Percentiles rank a stretch among this genome's conserved stretches.
Evolutionary conservation across 2,113 vertebrate genomes (phyloP).

Genomic region (Actenoides hombroni): DNA sequence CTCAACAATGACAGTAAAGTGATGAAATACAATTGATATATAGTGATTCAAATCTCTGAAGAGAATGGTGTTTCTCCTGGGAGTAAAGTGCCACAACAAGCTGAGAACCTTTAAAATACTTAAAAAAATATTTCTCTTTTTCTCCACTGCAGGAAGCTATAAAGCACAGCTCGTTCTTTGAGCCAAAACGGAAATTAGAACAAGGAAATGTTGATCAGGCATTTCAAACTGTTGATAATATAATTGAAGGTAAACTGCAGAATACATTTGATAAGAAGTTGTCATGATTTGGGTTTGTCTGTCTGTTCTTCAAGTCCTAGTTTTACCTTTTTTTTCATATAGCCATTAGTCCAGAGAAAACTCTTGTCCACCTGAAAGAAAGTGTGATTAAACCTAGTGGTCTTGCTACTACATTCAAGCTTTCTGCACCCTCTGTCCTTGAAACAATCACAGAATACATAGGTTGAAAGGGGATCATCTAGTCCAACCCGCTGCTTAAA

Average conservation of each 20-base stretch:
- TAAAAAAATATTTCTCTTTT: not conserved
- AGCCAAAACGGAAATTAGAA: slow-evolving; percentile 68
- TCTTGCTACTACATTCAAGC: not conserved
- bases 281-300: not conserved
- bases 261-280: not conserved
- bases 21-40: not conserved
- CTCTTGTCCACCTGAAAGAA: not conserved
- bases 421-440: not conserved
- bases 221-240: slow-evolving; percentile 71
- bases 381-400: not conserved
- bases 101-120: not conserved
- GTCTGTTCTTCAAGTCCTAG: not conserved
- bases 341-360: not conserved
- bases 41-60: not conserved
- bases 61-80: not conserved
- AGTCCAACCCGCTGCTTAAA: not conserved
- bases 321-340: not conserved
- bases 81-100: not conserved
- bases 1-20: not conserved
- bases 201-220: slow-evolving; percentile 72
- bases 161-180: slow-evolving; percentile 71
- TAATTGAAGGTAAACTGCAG: slow-evolving; percentile 73
- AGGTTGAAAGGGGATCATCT: not conserved
- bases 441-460: not conserved
- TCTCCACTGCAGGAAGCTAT: slow-evolving; percentile 71